phyloP scores from a whole-genome alignment of 1,140 invertebrate genomes.

The Laupala kohalensis region DNA sequence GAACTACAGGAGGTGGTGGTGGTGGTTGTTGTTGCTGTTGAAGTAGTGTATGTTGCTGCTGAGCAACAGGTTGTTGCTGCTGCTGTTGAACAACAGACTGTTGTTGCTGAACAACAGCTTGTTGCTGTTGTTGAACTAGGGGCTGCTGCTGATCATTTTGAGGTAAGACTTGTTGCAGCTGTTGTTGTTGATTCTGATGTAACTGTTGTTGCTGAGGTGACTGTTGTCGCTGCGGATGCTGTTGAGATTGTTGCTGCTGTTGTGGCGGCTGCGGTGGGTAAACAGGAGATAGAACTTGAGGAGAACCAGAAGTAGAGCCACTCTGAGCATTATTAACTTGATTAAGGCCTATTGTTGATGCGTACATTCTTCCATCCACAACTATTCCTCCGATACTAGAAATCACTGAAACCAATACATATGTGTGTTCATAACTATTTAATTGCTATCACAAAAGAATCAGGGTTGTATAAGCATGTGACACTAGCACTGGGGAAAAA shows the following conservation, averaged over 20 bases:
- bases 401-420: slow-evolving; percentile 36
- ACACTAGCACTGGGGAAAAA: too few species aligned
- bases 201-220: slow-evolving; percentile 24
- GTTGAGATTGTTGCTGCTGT: slow-evolving; percentile 21
- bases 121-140: slow-evolving; percentile 5
- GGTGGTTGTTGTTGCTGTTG: slow-evolving; percentile 19
- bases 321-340: neutral
- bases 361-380: slow-evolving; percentile 52
- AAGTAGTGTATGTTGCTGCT: slow-evolving; percentile 15
- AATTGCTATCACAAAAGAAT: too few species aligned
- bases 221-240: slow-evolving; percentile 24
- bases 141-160: slow-evolving; percentile 9
- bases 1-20: slow-evolving; percentile 7
- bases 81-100: slow-evolving; percentile 9
- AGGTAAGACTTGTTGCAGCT: slow-evolving; percentile 18
- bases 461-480: too few species aligned
- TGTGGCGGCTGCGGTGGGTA: slow-evolving; percentile 21
- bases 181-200: slow-evolving; percentile 23
- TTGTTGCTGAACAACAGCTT: slow-evolving; percentile 6
- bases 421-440: neutral
- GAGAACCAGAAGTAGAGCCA: slow-evolving; percentile 21
- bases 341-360: slow-evolving; percentile 20
- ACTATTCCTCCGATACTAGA: slow-evolving; percentile 59
- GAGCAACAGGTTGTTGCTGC: slow-evolving; percentile 23
- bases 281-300: slow-evolving; percentile 21